These are phyloP conservation scores for Clavelina lepadiformis DNA, from an alignment of 23 tunicate genomes.

Conservation along the genomic window DNA sequence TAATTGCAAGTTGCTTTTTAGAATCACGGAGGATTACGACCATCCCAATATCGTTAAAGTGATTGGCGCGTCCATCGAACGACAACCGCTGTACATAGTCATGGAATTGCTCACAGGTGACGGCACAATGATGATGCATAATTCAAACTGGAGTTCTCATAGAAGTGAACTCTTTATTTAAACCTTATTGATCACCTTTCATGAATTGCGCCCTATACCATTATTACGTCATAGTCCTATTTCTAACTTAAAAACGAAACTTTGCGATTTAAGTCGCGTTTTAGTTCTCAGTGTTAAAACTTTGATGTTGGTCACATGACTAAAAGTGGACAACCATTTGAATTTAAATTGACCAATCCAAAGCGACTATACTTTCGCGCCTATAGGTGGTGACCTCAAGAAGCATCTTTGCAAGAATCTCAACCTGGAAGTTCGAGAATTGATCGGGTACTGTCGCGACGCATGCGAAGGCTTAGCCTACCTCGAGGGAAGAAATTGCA, in stretches of 20 bases:
- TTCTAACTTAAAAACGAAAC: too few species aligned
- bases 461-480: conserved; percentile 66
- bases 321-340: not conserved
- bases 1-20: too few species aligned
- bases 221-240: too few species aligned
- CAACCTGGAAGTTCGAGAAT: conserved; percentile 5
- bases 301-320: not conserved
- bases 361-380: not conserved
- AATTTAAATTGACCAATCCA: not conserved
- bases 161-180: too few species aligned
- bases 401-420: conserved; percentile 13
- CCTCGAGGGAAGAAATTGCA: conserved; percentile 73
- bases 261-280: too few species aligned
- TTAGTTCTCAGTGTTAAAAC: not conserved
- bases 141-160: too few species aligned
- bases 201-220: too few species aligned
- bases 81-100: conserved; percentile 68
- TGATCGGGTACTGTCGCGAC: conserved; percentile 40
- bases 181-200: too few species aligned
- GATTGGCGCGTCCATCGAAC: conserved; percentile 67
- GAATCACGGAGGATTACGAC: conserved; percentile 61
- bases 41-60: conserved; percentile 67
- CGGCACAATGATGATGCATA: too few species aligned
- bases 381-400: conserved; percentile 63
- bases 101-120: conserved; percentile 74